Conservation (phyloP, 2,888 invertebrate genomes). For the Anoncus sp. region DNA sequence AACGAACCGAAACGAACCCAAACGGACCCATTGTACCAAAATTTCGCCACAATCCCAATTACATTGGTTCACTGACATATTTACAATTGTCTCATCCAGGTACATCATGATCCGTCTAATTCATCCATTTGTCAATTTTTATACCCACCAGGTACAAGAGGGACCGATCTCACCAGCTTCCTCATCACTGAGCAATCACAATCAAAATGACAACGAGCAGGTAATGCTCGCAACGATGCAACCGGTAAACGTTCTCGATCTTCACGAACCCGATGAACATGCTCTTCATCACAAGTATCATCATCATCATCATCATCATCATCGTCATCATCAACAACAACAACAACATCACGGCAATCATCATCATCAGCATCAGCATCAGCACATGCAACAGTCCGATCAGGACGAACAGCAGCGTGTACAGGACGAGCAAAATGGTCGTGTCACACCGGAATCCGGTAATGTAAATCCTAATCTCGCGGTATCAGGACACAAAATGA, state of each 20-base stretch:
- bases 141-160: conserved; percentile 79
- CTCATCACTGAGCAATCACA: conserved; percentile 80
- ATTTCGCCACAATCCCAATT: too few relatives aligned
- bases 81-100: too few relatives aligned
- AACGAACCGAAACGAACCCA: too few relatives aligned
- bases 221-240: conserved; percentile 93
- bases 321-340: conserved; percentile 84
- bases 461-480: conserved; percentile 84
- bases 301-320: conserved; percentile 85
- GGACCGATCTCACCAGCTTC: conserved; percentile 81
- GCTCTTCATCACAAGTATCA: conserved; percentile 85
- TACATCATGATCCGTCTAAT: too few relatives aligned
- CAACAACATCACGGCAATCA: conserved; percentile 78
- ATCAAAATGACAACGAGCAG: conserved; percentile 81
- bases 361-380: conserved; percentile 79
- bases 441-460: conserved; percentile 82
- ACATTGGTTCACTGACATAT: too few relatives aligned
- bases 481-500: conserved; percentile 88
- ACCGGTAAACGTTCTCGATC: conserved; percentile 92
- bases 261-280: conserved; percentile 86
- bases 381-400: conserved; percentile 83
- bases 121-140: not conserved
- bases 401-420: conserved; percentile 80
- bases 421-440: conserved; percentile 83
- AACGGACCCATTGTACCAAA: too few relatives aligned